A percentile compares a stretch with the other conserved stretches of the same genome.
These are phyloP conservation scores for Cataglyphis hispanica DNA, from an alignment of 1,140 invertebrate genomes.

Conservation along the genomic window DNA sequence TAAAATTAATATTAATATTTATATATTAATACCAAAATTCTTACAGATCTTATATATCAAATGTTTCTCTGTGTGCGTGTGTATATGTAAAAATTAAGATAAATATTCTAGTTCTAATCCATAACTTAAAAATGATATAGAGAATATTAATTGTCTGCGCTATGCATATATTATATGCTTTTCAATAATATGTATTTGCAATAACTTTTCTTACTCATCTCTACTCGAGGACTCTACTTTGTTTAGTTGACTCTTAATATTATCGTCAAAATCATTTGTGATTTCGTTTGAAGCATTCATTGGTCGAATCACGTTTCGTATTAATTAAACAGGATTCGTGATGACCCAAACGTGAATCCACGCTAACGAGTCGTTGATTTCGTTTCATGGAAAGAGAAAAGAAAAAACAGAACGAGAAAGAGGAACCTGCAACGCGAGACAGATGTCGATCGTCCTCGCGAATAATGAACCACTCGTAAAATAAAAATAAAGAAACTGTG, in stretches of 20 bases:
- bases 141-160: background rate
- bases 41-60: background rate
- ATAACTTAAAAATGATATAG: background rate
- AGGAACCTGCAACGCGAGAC: conserved; percentile 11
- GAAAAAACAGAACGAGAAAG: background rate
- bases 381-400: conserved; percentile 70
- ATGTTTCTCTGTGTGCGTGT: background rate
- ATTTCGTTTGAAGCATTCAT: conserved; percentile 56
- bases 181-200: background rate
- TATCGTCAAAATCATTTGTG: background rate
- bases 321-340: conserved; percentile 81
- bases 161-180: background rate
- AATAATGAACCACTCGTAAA: conserved; percentile 23
- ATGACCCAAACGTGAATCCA: conserved; percentile 66
- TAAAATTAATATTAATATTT: too few species aligned
- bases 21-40: too few species aligned
- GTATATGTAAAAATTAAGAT: too few species aligned
- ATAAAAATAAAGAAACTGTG: background rate
- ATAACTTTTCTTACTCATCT: background rate
- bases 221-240: background rate
- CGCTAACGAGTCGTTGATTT: conserved; percentile 80
- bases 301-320: conserved; percentile 72
- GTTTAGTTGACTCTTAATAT: background rate
- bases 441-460: conserved; percentile 48
- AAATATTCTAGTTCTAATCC: background rate